Base-by-base conservation (phyloP, 1,140 invertebrate genomes). In the Pararge aegeria region DNA sequence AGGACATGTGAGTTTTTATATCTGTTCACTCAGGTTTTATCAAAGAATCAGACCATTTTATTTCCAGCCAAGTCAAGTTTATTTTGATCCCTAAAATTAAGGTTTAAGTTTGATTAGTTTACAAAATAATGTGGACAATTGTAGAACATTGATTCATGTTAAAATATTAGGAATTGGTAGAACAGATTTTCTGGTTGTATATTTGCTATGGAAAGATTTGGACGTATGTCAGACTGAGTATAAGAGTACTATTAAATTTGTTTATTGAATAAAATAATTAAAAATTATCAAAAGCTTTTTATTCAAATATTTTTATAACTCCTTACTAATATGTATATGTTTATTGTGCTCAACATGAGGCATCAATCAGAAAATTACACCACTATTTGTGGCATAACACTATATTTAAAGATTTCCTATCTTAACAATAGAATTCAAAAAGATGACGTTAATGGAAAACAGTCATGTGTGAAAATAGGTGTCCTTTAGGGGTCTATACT, bases 151-250 rank as follows among this genome's bases (percentile, higher is more conserved):
- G 61, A 57, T 59, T 63, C 55, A 60, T 60, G 30, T 60, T 61
- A 61, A 49, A 49, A 49, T 63, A 50, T 61, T 48, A 62, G 52
- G 55, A 49, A 55, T 30, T 62, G 60, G 53, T 55, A 6, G 64
- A 58, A 61, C 55, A 74, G 61, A 68, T 20, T 63, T 66, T 73
- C 61, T 71, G 67, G 59, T 61, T 74, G 73, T 76, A 78, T 78
- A 78, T 76, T 75, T 81, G 76, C 72, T 78, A 60, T 70, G 70
- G 68, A 76, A 72, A 78, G 70, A 75, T 76, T 82, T 79, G 73
- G 75, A 83, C 77, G 68, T 76, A 75, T 73, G 70, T 83, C 73
- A 78, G 76, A 87, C 83, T 87, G 81, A 87, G 75, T 84, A 81
- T 83, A 83, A 79, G 79, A 7, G 76, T 78, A 84, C 70, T 82